Evolutionary conservation across 2,888 invertebrate genomes (phyloP), one percentile per base, ranked within the genome.

Genomic region (Cynaeus angustus): DNA sequence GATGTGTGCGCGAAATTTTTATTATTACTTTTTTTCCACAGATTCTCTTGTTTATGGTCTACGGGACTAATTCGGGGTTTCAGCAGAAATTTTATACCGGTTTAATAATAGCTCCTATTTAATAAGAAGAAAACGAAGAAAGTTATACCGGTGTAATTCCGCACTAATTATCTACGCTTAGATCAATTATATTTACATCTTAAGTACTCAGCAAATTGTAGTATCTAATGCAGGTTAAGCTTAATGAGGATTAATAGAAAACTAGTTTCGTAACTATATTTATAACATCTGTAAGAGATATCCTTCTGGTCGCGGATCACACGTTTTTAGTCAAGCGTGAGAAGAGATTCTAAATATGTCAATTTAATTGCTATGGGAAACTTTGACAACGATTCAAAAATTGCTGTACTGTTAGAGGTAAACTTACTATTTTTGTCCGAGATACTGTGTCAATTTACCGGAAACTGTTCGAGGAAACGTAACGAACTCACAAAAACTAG

Each of bases 221-320:
- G 43, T 5, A 56, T 56, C 56, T 56, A 56, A 21, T 43, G 16
- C 43, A 26, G 28, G 26, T 10, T 21, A 26, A 21, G 56, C 30
- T 38, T 62, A 62, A 62, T 62, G 50, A 62, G 62, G 41, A 50
- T 62, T 62, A 48, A 61, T 48, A 46, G 26, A 14, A 26, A 62
- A 62, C 62, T 62, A 16, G 62, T 62, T 62, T 50, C 14, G 33
- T 21, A 41, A 48, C 62, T 38, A 8, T 50, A 62, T 62, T 62
- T n/a, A 62, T 62, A 48, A 28, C 62, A 61, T 13, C n/a, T 62
- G 62, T 62, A 62, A 62, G 62, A 62, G 62, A 62, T 62, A 62
- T 62, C 50, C 62, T 62, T 16, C 38, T 46, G 9, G 38, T 12
- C 26, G 10, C 45, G n/a, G 46, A 38, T 62, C 62, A 62, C 62